These are phyloP conservation scores for Clunio marinus DNA, from an alignment of 2,888 invertebrate genomes.

Conservation along the genomic window DNA sequence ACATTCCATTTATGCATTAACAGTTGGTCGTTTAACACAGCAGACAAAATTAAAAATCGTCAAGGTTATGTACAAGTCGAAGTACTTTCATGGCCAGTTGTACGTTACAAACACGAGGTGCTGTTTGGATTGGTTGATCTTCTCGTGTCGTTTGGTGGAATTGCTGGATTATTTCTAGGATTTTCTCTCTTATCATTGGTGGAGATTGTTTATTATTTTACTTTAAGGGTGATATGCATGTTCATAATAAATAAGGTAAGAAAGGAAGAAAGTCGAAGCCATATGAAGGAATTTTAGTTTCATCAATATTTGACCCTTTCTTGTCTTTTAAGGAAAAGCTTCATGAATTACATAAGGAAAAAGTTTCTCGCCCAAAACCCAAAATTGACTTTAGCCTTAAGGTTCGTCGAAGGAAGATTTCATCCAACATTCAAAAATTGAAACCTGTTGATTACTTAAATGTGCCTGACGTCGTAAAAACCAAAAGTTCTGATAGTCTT, in stretches of 20 bases:
- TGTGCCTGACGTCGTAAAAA: not conserved
- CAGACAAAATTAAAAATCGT: no score
- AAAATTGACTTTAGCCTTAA: conserved; percentile 11
- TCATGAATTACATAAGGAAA: not conserved
- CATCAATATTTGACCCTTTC: not conserved
- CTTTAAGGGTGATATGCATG: conserved; percentile 54
- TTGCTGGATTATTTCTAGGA: conserved; percentile 62
- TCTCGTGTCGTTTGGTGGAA: conserved; percentile 61
- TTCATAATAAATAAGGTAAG: conserved; percentile 47
- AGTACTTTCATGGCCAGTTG: conserved; percentile 69
- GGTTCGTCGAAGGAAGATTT: no score
- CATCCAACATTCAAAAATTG: conserved; percentile 12
- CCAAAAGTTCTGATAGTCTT: no score
- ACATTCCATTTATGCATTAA: no score
- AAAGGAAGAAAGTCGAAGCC: not conserved
- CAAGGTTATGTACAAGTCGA: no score
- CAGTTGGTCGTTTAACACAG: no score
- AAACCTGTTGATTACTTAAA: conserved; percentile 18
- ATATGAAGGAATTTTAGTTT: not conserved
- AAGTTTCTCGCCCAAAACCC: not conserved
- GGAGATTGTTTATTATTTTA: conserved; percentile 73
- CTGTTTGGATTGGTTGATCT: conserved; percentile 72
- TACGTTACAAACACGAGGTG: conserved; percentile 65
- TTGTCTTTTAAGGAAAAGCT: conserved; percentile 9
- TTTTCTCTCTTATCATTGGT: conserved; percentile 70